A percentile compares a stretch with the other conserved stretches of the same genome.
Conservation (phyloP, 2,797 vertebrate species). For the Myoxocephalus aenaeus region DNA sequence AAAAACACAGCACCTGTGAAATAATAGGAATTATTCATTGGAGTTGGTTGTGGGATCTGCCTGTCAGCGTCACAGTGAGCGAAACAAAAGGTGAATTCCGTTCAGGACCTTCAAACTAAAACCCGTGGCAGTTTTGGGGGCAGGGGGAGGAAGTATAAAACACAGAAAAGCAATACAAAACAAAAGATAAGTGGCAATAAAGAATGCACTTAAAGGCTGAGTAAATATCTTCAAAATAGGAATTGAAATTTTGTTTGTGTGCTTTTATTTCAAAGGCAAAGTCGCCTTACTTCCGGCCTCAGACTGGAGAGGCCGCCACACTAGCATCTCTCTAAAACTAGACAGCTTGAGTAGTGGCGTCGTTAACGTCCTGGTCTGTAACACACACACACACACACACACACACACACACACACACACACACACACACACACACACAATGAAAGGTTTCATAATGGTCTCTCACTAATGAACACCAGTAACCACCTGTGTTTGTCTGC, state of each 20-base stretch:
- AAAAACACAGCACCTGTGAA: background rate
- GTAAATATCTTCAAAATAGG: too few species aligned
- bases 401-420: conserved; percentile 13
- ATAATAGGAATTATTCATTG: background rate
- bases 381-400: background rate
- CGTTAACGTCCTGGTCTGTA: background rate
- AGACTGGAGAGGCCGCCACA: background rate
- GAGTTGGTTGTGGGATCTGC: background rate
- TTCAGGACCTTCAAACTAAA: conserved; percentile 25
- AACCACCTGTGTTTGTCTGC: background rate
- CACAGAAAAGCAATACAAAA: background rate
- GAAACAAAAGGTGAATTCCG: background rate
- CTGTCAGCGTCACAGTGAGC: background rate
- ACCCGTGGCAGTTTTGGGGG: rapidly evolving
- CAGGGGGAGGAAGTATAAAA: rapidly evolving
- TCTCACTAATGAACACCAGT: background rate
- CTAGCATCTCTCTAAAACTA: background rate
- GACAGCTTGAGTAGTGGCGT: background rate
- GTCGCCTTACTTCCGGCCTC: background rate
- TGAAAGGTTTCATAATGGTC: background rate
- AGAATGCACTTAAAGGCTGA: rapidly evolving
- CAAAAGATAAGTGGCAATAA: background rate
- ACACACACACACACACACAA: background rate
- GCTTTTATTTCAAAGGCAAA: conserved; percentile 28
- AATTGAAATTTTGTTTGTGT: background rate